Percentiles rank a stretch among this genome's conserved stretches.
Conservation (phyloP, 1,140 invertebrate genomes). For the Wiebesia pumilae region DNA sequence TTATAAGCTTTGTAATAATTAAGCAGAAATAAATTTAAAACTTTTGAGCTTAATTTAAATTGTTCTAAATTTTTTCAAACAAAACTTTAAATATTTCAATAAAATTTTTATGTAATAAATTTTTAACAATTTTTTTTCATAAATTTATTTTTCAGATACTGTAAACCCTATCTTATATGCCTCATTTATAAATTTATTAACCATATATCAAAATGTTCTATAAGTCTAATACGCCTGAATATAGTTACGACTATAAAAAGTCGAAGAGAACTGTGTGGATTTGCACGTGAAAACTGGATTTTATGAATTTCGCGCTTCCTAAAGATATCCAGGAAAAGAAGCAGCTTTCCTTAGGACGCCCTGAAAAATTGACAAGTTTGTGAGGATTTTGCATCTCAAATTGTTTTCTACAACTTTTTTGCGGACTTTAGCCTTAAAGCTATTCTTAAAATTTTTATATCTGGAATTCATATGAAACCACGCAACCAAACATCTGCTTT, state of each 20-base stretch:
- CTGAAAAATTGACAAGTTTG: slow-evolving; percentile 41
- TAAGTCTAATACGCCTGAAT: not conserved
- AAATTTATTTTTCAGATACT: no score
- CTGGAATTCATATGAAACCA: not conserved
- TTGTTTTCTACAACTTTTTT: slow-evolving; percentile 37
- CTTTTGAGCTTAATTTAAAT: no score
- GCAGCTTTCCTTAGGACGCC: not conserved
- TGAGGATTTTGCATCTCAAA: slow-evolving; percentile 33
- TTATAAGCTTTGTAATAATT: no score
- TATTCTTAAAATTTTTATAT: slow-evolving; percentile 31
- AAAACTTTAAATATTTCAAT: no score
- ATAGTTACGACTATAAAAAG: not conserved
- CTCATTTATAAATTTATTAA: no score
- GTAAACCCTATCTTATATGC: no score
- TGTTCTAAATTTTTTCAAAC: no score
- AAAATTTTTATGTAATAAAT: no score
- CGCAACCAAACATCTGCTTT: not conserved
- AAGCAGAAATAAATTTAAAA: no score
- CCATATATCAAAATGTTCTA: no score
- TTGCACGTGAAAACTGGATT: not conserved
- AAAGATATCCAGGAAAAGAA: not conserved
- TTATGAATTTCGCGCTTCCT: not conserved
- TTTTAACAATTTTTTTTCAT: no score
- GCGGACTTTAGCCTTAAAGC: not conserved
- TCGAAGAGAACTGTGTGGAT: not conserved